Evolutionary conservation across 1,140 invertebrate species (phyloP).

Genomic region (Rhynchophorus ferrugineus): DNA sequence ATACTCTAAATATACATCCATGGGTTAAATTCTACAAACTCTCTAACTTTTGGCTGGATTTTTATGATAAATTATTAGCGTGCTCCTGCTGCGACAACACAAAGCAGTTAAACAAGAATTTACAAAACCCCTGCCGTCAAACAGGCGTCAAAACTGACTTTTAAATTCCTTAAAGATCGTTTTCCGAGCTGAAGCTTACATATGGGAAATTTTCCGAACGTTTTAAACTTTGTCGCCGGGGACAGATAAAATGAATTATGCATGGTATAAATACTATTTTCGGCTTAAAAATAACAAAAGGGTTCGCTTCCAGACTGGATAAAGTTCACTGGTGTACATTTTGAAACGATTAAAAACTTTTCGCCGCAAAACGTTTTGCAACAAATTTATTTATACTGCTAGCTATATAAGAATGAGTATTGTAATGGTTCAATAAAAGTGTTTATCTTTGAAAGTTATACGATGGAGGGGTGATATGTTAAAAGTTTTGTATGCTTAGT

Average conservation of each 20-base stretch:
- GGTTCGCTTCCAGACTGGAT: not conserved
- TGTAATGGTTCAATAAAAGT: too few relatives aligned
- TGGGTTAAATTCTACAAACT: too few relatives aligned
- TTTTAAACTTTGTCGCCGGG: slow-evolving; percentile 17
- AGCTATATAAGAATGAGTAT: too few relatives aligned
- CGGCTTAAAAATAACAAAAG: slow-evolving; percentile 8
- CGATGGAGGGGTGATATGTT: too few relatives aligned
- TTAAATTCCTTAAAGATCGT: slow-evolving; percentile 8
- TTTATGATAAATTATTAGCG: too few relatives aligned
- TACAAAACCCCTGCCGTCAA: not conserved
- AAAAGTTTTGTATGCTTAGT: too few relatives aligned
- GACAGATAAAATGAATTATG: slow-evolving; percentile 17
- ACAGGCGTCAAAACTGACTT: not conserved
- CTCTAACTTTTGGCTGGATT: too few relatives aligned
- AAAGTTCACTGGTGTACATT: not conserved
- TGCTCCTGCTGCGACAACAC: too few relatives aligned
- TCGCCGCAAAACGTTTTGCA: too few relatives aligned
- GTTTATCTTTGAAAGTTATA: too few relatives aligned
- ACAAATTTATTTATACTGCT: too few relatives aligned
- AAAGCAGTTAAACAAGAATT: not conserved
- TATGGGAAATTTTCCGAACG: slow-evolving; percentile 18
- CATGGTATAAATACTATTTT: slow-evolving; percentile 11
- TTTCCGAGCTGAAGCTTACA: slow-evolving; percentile 13
- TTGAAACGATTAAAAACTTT: not conserved
- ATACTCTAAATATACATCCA: too few relatives aligned